Percentiles rank a stretch among this genome's conserved stretches.
phyloP scores from a whole-genome alignment of 2,797 vertebrate genomes.

The Danio tinwini region DNA sequence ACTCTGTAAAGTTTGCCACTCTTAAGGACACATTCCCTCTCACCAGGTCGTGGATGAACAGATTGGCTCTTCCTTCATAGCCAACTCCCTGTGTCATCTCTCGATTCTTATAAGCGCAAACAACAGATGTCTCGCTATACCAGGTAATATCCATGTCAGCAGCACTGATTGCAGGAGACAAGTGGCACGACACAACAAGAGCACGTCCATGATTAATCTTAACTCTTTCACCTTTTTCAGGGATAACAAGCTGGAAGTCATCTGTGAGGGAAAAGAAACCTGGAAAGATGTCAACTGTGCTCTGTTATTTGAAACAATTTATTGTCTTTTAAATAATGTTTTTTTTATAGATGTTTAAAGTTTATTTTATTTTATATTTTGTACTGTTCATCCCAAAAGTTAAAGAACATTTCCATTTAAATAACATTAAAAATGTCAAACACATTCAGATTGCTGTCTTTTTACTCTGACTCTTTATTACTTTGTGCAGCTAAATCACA shows the following conservation, averaged over 20 bases:
- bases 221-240: not conserved
- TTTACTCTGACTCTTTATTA: too few species aligned
- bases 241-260: slow-evolving; percentile 40
- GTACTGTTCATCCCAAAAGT: too few species aligned
- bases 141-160: slow-evolving; percentile 50
- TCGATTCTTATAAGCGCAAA: slow-evolving; percentile 34
- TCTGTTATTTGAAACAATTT: not conserved
- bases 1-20: slow-evolving; percentile 7
- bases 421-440: too few species aligned
- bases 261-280: slow-evolving; percentile 6
- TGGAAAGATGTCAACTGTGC: not conserved
- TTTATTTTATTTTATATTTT: too few species aligned
- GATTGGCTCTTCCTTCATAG: slow-evolving; percentile 47
- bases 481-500: too few species aligned
- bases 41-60: slow-evolving; percentile 27
- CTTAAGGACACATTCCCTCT: slow-evolving; percentile 55
- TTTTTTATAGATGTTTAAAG: not conserved
- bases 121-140: slow-evolving; percentile 15
- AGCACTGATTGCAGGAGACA: slow-evolving; percentile 46
- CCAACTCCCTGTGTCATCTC: slow-evolving; percentile 18
- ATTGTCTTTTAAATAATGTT: too few species aligned
- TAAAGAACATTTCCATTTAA: too few species aligned
- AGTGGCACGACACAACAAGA: slow-evolving; percentile 48
- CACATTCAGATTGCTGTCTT: too few species aligned
- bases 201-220: not conserved